phyloP scores from a whole-genome alignment of 2,797 vertebrate genomes.

The Spinibarbus caldwelli region DNA sequence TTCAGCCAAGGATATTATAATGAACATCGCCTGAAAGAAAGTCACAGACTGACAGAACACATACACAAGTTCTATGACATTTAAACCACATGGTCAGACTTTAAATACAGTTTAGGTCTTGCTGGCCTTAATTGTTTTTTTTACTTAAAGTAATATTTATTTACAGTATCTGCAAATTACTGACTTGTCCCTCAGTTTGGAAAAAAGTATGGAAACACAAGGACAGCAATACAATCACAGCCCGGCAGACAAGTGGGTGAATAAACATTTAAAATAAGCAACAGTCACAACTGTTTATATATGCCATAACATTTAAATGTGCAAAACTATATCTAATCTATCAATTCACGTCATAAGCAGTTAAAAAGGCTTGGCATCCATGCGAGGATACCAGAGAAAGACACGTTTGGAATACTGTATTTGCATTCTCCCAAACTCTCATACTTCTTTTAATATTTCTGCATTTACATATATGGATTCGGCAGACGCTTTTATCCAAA shows the following conservation, averaged over 20 bases:
- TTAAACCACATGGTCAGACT: not conserved
- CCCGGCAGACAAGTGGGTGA: not conserved
- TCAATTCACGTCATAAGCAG: no score
- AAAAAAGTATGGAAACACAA: not conserved
- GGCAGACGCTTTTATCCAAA: not conserved
- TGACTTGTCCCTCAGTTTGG: not conserved
- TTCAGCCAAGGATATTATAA: constrained; percentile 42
- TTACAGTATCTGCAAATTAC: not conserved
- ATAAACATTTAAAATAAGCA: constrained; percentile 9
- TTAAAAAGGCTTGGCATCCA: not conserved
- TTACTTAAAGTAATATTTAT: not conserved
- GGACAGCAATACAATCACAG: not conserved
- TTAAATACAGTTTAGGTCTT: not conserved
- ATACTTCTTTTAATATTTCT: no score
- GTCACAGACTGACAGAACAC: constrained; percentile 13
- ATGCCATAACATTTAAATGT: not conserved
- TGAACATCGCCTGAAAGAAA: constrained; percentile 34
- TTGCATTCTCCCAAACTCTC: no score
- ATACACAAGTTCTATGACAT: not conserved
- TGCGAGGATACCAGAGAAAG: not conserved
- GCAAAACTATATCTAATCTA: not conserved
- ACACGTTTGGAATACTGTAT: not conserved
- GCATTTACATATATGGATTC: not conserved
- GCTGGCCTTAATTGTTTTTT: not conserved
- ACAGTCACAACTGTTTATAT: not conserved